Evolutionary conservation across 2,113 vertebrate species (phyloP).

Genomic region (Antechinus stuartii): DNA sequence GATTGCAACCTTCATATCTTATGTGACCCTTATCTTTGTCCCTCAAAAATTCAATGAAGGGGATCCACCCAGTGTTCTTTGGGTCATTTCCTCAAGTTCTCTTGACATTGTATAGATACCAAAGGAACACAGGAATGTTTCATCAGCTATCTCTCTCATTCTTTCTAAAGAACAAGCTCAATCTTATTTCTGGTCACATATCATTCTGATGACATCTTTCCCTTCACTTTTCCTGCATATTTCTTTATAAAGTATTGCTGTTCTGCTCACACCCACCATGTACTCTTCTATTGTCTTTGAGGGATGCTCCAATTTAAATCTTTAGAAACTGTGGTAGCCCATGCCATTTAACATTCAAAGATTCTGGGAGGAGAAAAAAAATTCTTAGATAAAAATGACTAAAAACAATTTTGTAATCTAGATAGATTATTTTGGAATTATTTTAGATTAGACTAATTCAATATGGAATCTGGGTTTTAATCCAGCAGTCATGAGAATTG

Average conservation of each 20-base stretch:
- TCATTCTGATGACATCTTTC: background rate
- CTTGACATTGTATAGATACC: background rate
- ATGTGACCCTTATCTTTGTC: background rate
- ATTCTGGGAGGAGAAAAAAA: background rate
- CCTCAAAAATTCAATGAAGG: background rate
- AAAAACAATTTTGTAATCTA: background rate
- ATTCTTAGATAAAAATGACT: background rate
- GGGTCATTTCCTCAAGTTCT: background rate
- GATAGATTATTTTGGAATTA: background rate
- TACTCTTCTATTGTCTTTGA: background rate
- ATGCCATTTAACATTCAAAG: background rate
- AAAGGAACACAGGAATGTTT: background rate
- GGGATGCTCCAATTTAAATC: background rate
- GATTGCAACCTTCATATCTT: background rate
- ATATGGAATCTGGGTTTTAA: background rate
- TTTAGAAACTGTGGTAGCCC: background rate
- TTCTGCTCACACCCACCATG: background rate
- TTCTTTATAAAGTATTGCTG: background rate
- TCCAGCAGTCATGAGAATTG: background rate
- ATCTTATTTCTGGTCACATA: background rate
- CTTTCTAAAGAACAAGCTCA: background rate
- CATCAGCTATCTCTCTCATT: background rate
- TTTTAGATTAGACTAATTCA: background rate
- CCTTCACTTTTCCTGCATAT: background rate
- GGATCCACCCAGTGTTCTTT: background rate